Evolutionary conservation across 2,113 vertebrate species (phyloP), one percentile per base, ranked within the genome.

Genomic region (Anolis sagrei): DNA sequence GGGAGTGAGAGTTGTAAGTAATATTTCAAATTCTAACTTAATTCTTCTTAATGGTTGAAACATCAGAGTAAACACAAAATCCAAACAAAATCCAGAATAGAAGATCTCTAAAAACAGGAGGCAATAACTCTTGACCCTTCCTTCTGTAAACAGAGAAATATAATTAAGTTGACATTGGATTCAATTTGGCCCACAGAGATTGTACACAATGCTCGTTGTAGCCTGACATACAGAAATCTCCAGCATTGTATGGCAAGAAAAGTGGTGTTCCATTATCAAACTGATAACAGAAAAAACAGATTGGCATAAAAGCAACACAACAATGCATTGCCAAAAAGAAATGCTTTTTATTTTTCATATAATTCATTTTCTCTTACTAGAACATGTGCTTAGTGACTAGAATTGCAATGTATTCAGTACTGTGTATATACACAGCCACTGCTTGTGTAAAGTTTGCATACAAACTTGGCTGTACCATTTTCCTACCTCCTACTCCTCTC

Each of bases 101-200:
- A 91, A 89, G 49, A 93, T 66, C 48, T 85, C 88, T 95, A 90
- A 86, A 95, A 94, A 95, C 87, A 73, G 90, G 90, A 79, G 81
- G 79, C 90, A 93, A 89, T 85, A 85, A 87, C 89, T 90, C 89
- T 88, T 92, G 89, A 87, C 82, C 89, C 84, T 91, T 86, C 84
- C 66, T 48, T 90, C 74, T 80, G 86, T 89, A 94, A 92, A 94
- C 90, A 92, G 79, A 87, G 90, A 76, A 93, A 81, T 34, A 79
- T 66, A 85, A 93, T 82, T 89, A 1, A 91, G 39, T 93, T 94
- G 93, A 90, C 85, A 88, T 92, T 89, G 54, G 87, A 58, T 64
- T 90, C 88, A n/a, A 66, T 93, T 93, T 93, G 90, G 81, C 91
- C 92, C 82, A 87, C 86, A 89, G 48, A 90, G 70, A 84, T 85